Evolutionary conservation across 2,888 invertebrate species (phyloP).

Genomic region (Xylophagus ater): DNA sequence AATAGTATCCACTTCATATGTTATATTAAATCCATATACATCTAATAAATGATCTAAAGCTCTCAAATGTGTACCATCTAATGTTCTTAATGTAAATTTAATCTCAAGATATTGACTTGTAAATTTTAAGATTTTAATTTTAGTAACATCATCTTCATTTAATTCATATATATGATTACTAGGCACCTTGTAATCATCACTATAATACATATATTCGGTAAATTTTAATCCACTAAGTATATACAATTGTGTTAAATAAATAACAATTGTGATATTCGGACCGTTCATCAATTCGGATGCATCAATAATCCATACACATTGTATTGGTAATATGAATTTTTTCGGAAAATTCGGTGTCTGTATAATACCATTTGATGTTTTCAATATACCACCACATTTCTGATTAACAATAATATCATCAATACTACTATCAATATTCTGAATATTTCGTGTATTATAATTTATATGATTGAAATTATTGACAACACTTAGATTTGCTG

Average conservation of each 20-base stretch:
- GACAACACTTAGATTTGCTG: background rate
- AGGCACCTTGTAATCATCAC: constrained; percentile 54
- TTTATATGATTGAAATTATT: background rate
- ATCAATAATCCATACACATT: constrained; percentile 80
- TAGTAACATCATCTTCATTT: constrained; percentile 62
- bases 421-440: background rate
- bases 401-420: background rate
- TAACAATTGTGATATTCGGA: constrained; percentile 59
- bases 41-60: constrained; percentile 70
- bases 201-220: constrained; percentile 66
- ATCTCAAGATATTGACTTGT: constrained; percentile 67
- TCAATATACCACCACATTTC: constrained; percentile 55
- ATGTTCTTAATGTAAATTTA: constrained; percentile 56
- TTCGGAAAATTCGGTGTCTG: constrained; percentile 77
- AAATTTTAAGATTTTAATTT: constrained; percentile 49
- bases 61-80: constrained; percentile 73
- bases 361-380: constrained; percentile 56
- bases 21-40: constrained; percentile 86
- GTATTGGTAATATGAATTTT: constrained; percentile 69
- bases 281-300: constrained; percentile 49
- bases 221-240: constrained; percentile 66
- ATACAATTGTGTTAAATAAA: constrained; percentile 82
- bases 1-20: constrained; percentile 66
- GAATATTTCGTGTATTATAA: background rate
- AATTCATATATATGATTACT: constrained; percentile 55